Conservation (phyloP, 2,888 invertebrate genomes). For the Octodonta nipae region DNA sequence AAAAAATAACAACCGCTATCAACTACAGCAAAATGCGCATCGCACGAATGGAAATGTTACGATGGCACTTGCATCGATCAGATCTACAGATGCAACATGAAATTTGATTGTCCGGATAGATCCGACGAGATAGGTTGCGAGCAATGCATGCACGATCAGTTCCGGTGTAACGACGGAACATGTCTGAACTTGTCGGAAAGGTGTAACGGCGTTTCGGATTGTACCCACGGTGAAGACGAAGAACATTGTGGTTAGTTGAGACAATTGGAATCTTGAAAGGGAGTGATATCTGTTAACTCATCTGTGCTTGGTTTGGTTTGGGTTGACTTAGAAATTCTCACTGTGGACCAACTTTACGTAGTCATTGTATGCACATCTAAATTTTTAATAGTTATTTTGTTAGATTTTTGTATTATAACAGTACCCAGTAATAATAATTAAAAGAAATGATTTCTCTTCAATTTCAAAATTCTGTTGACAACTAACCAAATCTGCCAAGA, state of each 20-base stretch:
- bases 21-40: constrained; percentile 9
- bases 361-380: no score
- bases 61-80: constrained; percentile 41
- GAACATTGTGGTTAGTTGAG: constrained; percentile 40
- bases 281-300: no score
- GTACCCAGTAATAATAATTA: no score
- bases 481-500: no score
- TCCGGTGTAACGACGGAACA: constrained; percentile 42
- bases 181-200: constrained; percentile 38
- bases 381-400: no score
- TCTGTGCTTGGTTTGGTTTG: no score
- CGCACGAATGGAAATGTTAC: constrained; percentile 42
- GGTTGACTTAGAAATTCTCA: no score
- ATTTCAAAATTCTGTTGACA: no score
- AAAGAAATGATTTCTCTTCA: no score
- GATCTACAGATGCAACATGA: constrained; percentile 39
- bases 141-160: constrained; percentile 39
- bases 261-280: no score
- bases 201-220: constrained; percentile 41
- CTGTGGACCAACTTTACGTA: no score
- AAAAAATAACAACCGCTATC: not conserved
- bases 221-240: constrained; percentile 46
- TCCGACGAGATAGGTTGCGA: constrained; percentile 70
- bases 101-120: constrained; percentile 64
- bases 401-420: no score